A percentile compares a stretch with the other conserved stretches of the same genome.
phyloP scores from a whole-genome alignment of 2,113 vertebrate genomes.

The Hyla sarda region DNA sequence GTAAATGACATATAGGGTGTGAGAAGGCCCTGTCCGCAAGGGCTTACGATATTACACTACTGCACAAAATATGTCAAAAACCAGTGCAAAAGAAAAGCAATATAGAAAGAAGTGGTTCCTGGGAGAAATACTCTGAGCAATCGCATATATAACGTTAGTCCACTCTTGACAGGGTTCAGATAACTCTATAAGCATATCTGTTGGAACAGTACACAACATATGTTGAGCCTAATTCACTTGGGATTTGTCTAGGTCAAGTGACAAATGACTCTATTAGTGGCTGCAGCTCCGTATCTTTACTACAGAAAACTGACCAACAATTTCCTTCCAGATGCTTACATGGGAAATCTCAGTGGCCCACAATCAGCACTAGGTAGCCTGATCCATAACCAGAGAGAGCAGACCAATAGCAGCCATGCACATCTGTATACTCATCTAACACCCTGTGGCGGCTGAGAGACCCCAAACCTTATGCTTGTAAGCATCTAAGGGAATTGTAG shows the following conservation, averaged over 20 bases:
- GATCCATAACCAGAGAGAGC: neutral
- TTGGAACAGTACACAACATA: neutral
- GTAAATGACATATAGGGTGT: too few species aligned
- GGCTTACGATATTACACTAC: too few species aligned
- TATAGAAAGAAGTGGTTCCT: too few species aligned
- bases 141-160: neutral
- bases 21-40: too few species aligned
- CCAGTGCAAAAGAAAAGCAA: too few species aligned
- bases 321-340: neutral
- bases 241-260: neutral
- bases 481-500: too few species aligned
- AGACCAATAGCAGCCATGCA: neutral
- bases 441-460: neutral
- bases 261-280: conserved; percentile 2
- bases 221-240: neutral
- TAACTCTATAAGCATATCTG: neutral
- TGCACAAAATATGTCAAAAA: too few species aligned
- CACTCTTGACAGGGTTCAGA: neutral
- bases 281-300: neutral
- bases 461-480: too few species aligned
- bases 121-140: too few species aligned
- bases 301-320: neutral
- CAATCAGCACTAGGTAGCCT: neutral
- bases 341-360: neutral
- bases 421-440: neutral